Conservation (phyloP, 2,113 vertebrate species). For the Dasyurus viverrinus region DNA sequence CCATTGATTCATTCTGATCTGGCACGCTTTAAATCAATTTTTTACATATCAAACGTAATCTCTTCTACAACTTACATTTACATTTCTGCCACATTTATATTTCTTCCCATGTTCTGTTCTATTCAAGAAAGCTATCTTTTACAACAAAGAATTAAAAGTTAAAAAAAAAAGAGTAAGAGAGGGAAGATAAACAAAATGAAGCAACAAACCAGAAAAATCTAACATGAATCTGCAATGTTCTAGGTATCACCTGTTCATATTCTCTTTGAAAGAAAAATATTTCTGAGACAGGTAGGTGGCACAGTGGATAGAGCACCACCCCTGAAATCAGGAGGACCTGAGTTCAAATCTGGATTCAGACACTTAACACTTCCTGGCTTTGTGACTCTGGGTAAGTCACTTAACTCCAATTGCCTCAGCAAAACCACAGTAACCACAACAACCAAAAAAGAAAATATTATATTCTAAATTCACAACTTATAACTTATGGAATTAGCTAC, state of each 20-base stretch:
- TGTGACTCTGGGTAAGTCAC: too few relatives aligned
- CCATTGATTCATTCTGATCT: background rate
- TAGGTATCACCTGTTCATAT: background rate
- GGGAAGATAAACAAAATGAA: background rate
- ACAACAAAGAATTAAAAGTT: background rate
- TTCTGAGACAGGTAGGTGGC: background rate
- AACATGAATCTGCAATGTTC: background rate
- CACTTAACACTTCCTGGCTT: too few relatives aligned
- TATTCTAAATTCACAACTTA: background rate
- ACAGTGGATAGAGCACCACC: too few relatives aligned
- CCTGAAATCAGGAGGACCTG: too few relatives aligned
- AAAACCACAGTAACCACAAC: too few relatives aligned
- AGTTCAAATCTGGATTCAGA: too few relatives aligned
- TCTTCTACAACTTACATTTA: background rate
- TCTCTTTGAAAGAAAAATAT: background rate
- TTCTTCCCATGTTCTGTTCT: background rate
- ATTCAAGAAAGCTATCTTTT: background rate
- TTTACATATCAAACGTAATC: background rate
- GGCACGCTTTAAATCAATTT: background rate
- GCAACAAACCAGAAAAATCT: background rate
- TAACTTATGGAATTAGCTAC: background rate
- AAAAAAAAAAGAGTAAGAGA: background rate
- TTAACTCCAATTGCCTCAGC: too few relatives aligned
- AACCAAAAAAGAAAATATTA: background rate
- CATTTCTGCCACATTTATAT: background rate